Conservation (phyloP, 2,797 vertebrate species). For the Macropus fuliginosus region DNA sequence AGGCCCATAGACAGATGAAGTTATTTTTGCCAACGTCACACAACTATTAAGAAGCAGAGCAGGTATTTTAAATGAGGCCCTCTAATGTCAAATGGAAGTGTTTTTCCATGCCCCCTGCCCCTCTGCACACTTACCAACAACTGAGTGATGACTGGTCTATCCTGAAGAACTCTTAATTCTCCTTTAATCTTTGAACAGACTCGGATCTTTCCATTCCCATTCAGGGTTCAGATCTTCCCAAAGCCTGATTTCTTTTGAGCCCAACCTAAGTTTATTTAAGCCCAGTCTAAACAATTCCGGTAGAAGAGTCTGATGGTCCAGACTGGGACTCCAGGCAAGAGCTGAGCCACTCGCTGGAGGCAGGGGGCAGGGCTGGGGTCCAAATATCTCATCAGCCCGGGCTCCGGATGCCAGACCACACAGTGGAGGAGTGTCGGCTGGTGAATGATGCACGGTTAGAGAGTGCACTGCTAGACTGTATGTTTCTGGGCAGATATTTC, state of each 20-base stretch:
- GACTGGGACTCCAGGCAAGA: not conserved
- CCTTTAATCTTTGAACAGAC: not conserved
- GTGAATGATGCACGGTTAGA: constrained; percentile 56
- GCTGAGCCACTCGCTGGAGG: not conserved
- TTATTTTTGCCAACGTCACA: not conserved
- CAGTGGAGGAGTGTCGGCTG: not conserved
- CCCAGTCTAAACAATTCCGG: not conserved
- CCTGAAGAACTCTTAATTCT: not conserved
- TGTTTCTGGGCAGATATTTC: constrained; percentile 51
- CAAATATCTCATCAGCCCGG: not conserved
- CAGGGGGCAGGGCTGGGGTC: not conserved
- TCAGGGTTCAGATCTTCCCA: not conserved
- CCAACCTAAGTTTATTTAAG: not conserved
- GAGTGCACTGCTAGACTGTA: constrained; percentile 17
- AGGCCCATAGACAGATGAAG: not conserved
- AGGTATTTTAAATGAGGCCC: not conserved
- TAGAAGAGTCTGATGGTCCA: not conserved
- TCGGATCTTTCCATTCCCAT: not conserved
- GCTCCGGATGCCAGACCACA: constrained; percentile 1
- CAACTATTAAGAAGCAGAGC: not conserved
- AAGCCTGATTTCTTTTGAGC: constrained; percentile 16
- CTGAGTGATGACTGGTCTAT: not conserved
- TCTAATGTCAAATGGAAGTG: not conserved
- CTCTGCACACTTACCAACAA: constrained; percentile 47
- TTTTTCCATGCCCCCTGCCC: not conserved